phyloP scores from a whole-genome alignment of 2,797 vertebrate genomes.

The Toxotes lorentzi region DNA sequence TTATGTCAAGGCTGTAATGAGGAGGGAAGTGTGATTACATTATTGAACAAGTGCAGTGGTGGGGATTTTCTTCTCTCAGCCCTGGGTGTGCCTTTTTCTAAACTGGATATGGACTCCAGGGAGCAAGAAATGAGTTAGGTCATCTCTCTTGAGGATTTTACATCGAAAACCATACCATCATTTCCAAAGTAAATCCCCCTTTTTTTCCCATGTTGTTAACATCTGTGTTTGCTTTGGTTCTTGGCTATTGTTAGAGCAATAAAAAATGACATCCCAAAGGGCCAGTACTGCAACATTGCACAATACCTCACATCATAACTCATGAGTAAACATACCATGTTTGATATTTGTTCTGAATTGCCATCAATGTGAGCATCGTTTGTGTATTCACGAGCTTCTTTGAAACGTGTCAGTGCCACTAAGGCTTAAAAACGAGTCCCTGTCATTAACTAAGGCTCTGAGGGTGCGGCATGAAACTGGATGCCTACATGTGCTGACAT shows the following conservation, averaged over 20 bases:
- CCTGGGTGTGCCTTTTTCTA: slow-evolving; percentile 86
- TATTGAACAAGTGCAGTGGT: slow-evolving; percentile 80
- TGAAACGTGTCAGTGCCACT: slow-evolving; percentile 63
- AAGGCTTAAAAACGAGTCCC: slow-evolving; percentile 65
- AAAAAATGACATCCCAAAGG: slow-evolving; percentile 59
- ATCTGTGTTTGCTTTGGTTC: slow-evolving; percentile 83
- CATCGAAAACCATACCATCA: slow-evolving; percentile 62
- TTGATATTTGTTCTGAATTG: slow-evolving; percentile 68
- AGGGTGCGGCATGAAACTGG: slow-evolving; percentile 83
- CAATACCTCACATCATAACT: slow-evolving; percentile 64
- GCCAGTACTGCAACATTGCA: slow-evolving; percentile 66
- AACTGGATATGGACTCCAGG: slow-evolving; percentile 69
- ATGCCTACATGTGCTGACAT: slow-evolving; percentile 79
- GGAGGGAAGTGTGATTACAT: slow-evolving; percentile 50
- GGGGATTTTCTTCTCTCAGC: slow-evolving; percentile 69
- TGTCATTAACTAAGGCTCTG: slow-evolving; percentile 63
- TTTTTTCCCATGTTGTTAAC: slow-evolving; percentile 72
- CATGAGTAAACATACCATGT: slow-evolving; percentile 58
- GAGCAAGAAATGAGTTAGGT: slow-evolving; percentile 79
- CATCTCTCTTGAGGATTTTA: slow-evolving; percentile 79
- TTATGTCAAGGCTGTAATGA: slow-evolving; percentile 35
- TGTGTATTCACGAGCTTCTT: slow-evolving; percentile 52
- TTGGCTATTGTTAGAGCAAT: slow-evolving; percentile 66
- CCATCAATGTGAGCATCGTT: slow-evolving; percentile 35
- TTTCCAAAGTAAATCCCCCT: slow-evolving; percentile 51